Evolutionary conservation across 2,888 invertebrate genomes (phyloP).

Genomic region (Aleiodes testaceus): DNA sequence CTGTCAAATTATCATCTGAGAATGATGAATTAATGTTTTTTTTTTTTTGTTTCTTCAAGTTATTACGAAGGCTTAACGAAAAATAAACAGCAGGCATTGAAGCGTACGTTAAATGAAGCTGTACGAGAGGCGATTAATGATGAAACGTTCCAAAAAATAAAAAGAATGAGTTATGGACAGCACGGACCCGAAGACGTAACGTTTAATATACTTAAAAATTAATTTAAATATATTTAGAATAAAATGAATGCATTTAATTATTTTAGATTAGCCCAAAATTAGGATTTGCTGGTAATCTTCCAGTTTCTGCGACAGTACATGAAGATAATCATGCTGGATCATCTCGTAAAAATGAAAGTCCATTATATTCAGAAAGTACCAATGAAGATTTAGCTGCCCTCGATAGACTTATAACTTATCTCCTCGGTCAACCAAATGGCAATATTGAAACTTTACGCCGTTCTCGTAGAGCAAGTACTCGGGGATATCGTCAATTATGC

Average conservation of each 20-base stretch:
- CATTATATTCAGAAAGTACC: slow-evolving; percentile 57
- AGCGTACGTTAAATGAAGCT: slow-evolving; percentile 79
- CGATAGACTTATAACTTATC: slow-evolving; percentile 78
- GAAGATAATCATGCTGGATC: slow-evolving; percentile 11
- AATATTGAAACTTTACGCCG: slow-evolving; percentile 64
- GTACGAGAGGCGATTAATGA: slow-evolving; percentile 80
- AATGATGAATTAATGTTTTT: not conserved
- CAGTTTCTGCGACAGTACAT: not conserved
- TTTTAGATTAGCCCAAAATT: slow-evolving; percentile 61
- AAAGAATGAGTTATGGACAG: slow-evolving; percentile 82
- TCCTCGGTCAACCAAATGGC: slow-evolving; percentile 74
- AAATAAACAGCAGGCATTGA: slow-evolving; percentile 74
- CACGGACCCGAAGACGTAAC: slow-evolving; percentile 80
- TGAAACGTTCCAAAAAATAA: slow-evolving; percentile 82
- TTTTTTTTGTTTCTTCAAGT: slow-evolving; percentile 65
- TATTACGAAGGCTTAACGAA: slow-evolving; percentile 74
- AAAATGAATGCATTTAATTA: no score
- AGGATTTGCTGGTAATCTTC: slow-evolving; percentile 53
- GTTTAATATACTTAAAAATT: not conserved
- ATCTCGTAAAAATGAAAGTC: slow-evolving; percentile 67
- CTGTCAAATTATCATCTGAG: not conserved
- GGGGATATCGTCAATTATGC: slow-evolving; percentile 62
- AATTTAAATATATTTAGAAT: no score
- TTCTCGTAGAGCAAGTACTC: slow-evolving; percentile 62
- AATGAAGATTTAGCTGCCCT: slow-evolving; percentile 78